Conservation (phyloP, 2,888 invertebrate genomes). For the Dendrolimus houi region DNA sequence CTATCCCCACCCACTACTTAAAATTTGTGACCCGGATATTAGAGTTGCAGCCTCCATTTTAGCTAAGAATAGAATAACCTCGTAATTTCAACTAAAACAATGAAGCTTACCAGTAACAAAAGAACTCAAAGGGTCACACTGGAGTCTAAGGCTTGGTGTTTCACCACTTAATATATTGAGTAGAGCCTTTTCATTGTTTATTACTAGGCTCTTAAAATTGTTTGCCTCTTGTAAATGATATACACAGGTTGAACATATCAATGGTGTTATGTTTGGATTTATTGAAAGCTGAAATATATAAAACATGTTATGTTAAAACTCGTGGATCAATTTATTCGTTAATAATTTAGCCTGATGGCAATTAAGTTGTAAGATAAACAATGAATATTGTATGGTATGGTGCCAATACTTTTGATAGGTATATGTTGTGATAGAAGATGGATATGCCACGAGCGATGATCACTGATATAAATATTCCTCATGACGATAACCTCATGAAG, state of each 20-base stretch:
- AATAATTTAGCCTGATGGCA: too few species aligned
- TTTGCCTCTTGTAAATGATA: slow-evolving; percentile 17
- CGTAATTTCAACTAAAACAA: too few species aligned
- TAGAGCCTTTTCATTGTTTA: slow-evolving; percentile 15
- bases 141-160: not conserved
- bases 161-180: slow-evolving; percentile 8
- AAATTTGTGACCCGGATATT: too few species aligned
- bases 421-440: too few species aligned
- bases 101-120: slow-evolving; percentile 14
- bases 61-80: too few species aligned
- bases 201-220: slow-evolving; percentile 16
- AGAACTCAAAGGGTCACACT: slow-evolving; percentile 7
- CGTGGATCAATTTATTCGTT: too few species aligned
- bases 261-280: slow-evolving; percentile 10
- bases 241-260: slow-evolving; percentile 22
- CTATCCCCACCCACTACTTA: too few species aligned
- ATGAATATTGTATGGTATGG: too few species aligned
- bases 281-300: slow-evolving; percentile 16
- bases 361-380: too few species aligned
- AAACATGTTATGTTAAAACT: too few species aligned
- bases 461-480: not conserved
- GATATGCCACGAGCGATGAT: not conserved
- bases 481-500: not conserved
- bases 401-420: too few species aligned
- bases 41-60: too few species aligned